Percentiles rank a stretch among this genome's conserved stretches.
Evolutionary conservation across 1,140 invertebrate genomes (phyloP).

Genomic region (Melanaphis sacchari): DNA sequence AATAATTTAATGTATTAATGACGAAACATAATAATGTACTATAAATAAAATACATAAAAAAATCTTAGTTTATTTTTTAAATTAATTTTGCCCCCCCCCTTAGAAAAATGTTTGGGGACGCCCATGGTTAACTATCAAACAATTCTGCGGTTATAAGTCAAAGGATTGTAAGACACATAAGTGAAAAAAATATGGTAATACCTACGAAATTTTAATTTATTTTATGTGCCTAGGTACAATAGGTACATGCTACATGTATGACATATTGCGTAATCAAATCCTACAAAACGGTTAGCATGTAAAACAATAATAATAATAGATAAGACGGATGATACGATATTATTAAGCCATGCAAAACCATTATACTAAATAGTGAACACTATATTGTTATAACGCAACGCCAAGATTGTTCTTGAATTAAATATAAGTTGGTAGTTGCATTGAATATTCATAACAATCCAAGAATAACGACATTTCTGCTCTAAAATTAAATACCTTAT

Average conservation of each 20-base stretch:
- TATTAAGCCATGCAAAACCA: background rate
- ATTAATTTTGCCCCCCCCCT: no score
- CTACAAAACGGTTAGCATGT: background rate
- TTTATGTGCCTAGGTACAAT: background rate
- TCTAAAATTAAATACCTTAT: background rate
- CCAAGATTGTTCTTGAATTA: background rate
- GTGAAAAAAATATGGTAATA: background rate
- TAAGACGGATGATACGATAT: background rate
- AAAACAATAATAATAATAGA: constrained; percentile 14
- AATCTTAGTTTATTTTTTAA: no score
- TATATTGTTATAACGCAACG: background rate
- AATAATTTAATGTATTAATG: no score
- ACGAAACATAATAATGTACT: no score
- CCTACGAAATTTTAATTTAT: background rate
- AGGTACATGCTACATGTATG: background rate
- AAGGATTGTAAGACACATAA: background rate
- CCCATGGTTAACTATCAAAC: no score
- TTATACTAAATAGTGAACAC: background rate
- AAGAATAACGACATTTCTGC: background rate
- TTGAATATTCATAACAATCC: background rate
- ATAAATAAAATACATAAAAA: no score
- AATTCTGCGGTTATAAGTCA: background rate
- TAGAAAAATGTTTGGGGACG: no score
- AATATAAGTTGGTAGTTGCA: background rate
- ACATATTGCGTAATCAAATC: background rate